Evolutionary conservation across 2,888 invertebrate species (phyloP).

Genomic region (Phasia obesa): DNA sequence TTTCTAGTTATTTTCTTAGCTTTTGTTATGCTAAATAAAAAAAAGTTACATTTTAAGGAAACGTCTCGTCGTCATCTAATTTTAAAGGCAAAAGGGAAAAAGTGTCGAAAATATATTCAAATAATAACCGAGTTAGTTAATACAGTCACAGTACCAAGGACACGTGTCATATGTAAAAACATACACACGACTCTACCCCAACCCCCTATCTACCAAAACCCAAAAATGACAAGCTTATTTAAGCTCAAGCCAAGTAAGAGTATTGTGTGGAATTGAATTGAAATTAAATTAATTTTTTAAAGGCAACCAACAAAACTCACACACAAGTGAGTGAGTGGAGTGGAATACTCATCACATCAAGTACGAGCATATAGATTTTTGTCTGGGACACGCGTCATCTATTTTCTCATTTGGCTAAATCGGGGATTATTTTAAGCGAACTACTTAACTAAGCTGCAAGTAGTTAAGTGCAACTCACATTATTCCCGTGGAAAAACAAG

Average conservation of each 20-base stretch:
- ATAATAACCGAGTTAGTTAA: slow-evolving; percentile 67
- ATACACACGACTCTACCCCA: slow-evolving; percentile 6
- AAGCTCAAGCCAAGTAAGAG: background rate
- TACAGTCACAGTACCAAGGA: slow-evolving; percentile 53
- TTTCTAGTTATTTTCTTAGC: slow-evolving; percentile 41
- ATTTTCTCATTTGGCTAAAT: slow-evolving; percentile 68
- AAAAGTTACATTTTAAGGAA: slow-evolving; percentile 50
- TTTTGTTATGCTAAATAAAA: slow-evolving; percentile 60
- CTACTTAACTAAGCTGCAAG: slow-evolving; percentile 80
- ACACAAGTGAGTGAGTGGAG: no score
- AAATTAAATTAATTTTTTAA: slow-evolving; percentile 61
- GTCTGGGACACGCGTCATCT: slow-evolving; percentile 60
- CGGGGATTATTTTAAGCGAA: slow-evolving; percentile 75
- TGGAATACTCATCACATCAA: background rate
- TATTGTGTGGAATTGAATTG: slow-evolving; percentile 36
- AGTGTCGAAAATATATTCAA: slow-evolving; percentile 61
- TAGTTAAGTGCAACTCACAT: slow-evolving; percentile 71
- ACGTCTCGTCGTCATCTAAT: slow-evolving; percentile 11
- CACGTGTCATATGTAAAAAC: slow-evolving; percentile 63
- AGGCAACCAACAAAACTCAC: slow-evolving; percentile 2
- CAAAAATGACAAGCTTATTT: slow-evolving; percentile 60
- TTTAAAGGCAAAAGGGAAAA: slow-evolving; percentile 30
- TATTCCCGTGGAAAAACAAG: slow-evolving; percentile 5
- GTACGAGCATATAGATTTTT: background rate
- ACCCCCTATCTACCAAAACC: background rate